Base-by-base conservation (phyloP, 1,140 invertebrate genomes). In the Maniola jurtina region DNA sequence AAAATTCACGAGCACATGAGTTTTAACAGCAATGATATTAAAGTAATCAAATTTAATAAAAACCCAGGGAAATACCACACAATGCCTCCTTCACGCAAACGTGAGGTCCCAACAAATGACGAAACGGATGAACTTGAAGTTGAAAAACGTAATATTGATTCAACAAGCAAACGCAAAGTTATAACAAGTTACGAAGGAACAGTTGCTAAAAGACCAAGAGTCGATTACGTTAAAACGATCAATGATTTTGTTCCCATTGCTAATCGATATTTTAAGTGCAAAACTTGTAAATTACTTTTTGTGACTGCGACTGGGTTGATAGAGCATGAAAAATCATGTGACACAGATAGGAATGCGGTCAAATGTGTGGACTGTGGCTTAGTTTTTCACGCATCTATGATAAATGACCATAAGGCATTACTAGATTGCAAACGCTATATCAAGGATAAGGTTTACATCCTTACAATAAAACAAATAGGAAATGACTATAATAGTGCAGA, bases 291-390 rank as follows among this genome's bases (percentile, higher is more conserved):
- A 5, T 13, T 71, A 25, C 13, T 63, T 0, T 71, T 71, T 36
- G 33, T 60, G 6, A 63, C 38, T 1, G 2, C 13, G 1, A 6
- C 33, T 6, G 33, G n/a, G 14, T 48, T 71, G 9, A 5, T 52
- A 1, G 13, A 45, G 4, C 68, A 70, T 33, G 11, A 40, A 13
- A 14, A 7, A 14, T 14, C 0, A 3, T 70, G 63, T 10, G 4
- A 15, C 1, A 47, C 59, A n/a, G 48, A 38, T 8, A 13, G 3
- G 5, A 25, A 40, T 2, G 59, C 63, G 0, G 5, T 6, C 1
- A 52, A 36, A 40, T 73, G 72, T 40, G 34, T 35, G 0, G 9
- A 40, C 0, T 76, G 74, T 38, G 36, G 50, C 0, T 42, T 76
- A 9, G 45, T 58, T 34, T 73, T 71, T 13, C 64, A 72, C 35